These are phyloP conservation scores for Protobothrops mucrosquamatus DNA, from an alignment of 2,113 vertebrate genomes.

Conservation along the genomic window DNA sequence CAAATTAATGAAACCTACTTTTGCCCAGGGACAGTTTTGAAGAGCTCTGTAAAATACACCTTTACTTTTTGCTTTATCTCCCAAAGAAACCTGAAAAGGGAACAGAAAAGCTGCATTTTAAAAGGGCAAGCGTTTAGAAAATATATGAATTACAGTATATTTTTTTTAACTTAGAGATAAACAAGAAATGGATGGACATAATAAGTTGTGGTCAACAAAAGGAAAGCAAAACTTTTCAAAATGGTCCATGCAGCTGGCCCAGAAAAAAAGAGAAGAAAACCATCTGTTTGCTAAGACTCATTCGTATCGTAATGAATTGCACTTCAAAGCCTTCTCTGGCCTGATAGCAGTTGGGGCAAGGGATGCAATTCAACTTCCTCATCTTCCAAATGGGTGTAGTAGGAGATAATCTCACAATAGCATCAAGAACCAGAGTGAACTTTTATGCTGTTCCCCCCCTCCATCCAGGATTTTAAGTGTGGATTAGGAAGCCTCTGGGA, in stretches of 20 bases:
- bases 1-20: conserved; percentile 74
- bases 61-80: conserved; percentile 81
- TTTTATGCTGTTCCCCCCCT: neutral
- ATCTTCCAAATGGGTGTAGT: neutral
- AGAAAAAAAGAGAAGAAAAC: neutral
- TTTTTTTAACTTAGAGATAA: neutral
- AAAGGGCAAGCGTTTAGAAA: neutral
- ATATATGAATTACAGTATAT: neutral
- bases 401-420: neutral
- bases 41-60: conserved; percentile 93
- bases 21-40: conserved; percentile 91
- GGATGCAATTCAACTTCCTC: neutral
- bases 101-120: neutral
- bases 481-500: neutral
- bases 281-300: neutral
- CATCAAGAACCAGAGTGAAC: neutral
- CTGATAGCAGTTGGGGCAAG: neutral
- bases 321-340: neutral
- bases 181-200: neutral
- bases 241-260: neutral
- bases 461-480: neutral
- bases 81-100: conserved; percentile 77
- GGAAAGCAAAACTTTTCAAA: neutral
- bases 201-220: neutral
- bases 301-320: neutral